Base-by-base conservation (phyloP, 2,113 vertebrate species). In the Hiodon tergisus region DNA sequence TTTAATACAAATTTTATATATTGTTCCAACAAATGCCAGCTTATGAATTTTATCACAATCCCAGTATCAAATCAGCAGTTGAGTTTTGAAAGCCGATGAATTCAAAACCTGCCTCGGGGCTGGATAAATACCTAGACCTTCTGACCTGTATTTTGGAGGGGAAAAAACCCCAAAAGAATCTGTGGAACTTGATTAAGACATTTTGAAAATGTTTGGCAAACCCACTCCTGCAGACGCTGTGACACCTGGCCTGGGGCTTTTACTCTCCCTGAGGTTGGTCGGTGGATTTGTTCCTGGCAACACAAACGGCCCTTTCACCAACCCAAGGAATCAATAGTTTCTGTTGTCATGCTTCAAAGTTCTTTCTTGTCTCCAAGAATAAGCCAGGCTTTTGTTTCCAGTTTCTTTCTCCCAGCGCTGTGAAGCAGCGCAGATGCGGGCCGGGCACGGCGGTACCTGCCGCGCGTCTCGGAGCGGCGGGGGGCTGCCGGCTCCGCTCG, bases 291-390 rank as follows among this genome's bases (percentile, higher is more conserved):
- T 61, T 79, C 77, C 81, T 62, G 78, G 81, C 83, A 71, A 66
- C 73, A 46, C 83, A 62, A 67, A 73, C 74, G 13, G 67, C 67
- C 81, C 59, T 76, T 79, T 76, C 76, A 79, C 70, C 74, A 72
- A 62, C 63, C 17, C 59, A 58, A 67, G 78, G 79, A 77, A 87
- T 88, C 81, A 84, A 84, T 79, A 78, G 71, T 63, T 75, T 83
- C 85, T 87, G 86, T 90, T 89, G 86, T 89, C 85, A 71, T 53
- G 74, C 77, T 67, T 71, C 66, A 51, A 46, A 16, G 17, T 60
- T 60, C 78, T 48, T 17, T 46, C 5, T 51, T 63, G n/a, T 70
- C 47, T 6, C 46, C 17, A 53, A 52, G 58, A 61, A 76, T 58
- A 69, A 76, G 75, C 60, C 7, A 11, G 13, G 60, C 68, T 71